Base-by-base conservation (phyloP, 2,797 vertebrate genomes). In the Sphaeramia orbicularis region DNA sequence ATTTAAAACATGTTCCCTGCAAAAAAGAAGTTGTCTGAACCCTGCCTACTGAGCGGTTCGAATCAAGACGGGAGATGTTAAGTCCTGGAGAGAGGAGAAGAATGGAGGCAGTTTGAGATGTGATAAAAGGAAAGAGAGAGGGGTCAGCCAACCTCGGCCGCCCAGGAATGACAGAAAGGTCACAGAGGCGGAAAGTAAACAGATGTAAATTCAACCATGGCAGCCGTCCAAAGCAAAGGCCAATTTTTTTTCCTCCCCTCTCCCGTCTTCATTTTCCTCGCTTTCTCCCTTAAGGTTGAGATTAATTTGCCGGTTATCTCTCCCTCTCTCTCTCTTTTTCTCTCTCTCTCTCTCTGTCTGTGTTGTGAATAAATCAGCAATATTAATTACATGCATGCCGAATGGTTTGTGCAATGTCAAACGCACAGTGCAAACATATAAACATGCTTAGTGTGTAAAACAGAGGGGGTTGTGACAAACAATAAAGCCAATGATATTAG, bases 151-250 rank as follows among this genome's bases (percentile, higher is more conserved):
- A 60, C 54, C 58, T 61, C 2, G 2, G 45, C n/a, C 8, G 21
- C 13, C 32, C 48, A 63, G 60, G 69, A 56, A 51, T 65, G 44
- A 80, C 53, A 80, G 67, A 73, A 45, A 72, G 75, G 71, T 69
- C 56, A 70, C 52, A 19, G 37, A 67, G 48, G 30, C 32, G 67
- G 84, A 91, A 85, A 87, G 89, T 91, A 91, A 94, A 94, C 92
- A 94, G 87, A 94, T 94, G 90, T 90, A 93, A 93, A 93, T 91
- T 84, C 61, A 75, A 74, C 63, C 88, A 90, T 90, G 89, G 79
- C 89, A 90, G 85, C 61, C 70, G 42, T 91, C 90, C 93, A 92
- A 86, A 81, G 67, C 92, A 93, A 87, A 80, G 71, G 80, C 81
- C 84, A 84, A 72, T 60, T 65, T 73, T 63, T 84, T 74, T 74